A percentile compares a stretch with the other conserved stretches of the same genome.
These are phyloP conservation scores for Itoplectis maculator DNA, from an alignment of 2,888 invertebrate species.

Conservation along the genomic window DNA sequence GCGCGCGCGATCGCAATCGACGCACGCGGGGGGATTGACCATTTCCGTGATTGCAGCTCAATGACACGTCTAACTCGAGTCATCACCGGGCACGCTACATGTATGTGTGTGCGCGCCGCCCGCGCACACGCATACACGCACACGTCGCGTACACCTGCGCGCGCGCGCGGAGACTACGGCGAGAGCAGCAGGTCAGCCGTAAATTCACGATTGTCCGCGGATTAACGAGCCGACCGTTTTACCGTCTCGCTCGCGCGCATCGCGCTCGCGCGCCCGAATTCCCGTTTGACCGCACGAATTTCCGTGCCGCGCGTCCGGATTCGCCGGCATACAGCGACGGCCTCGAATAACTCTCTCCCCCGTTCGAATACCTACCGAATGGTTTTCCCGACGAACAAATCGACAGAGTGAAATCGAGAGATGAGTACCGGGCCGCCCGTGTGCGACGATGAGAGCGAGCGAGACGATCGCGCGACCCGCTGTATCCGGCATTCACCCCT, in stretches of 20 bases:
- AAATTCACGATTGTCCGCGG: slow-evolving; percentile 63
- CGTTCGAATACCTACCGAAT: slow-evolving; percentile 34
- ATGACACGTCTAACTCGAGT: slow-evolving; percentile 66
- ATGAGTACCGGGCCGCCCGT: too few species aligned
- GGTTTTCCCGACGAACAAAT: slow-evolving; percentile 41
- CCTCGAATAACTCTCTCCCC: slow-evolving; percentile 40
- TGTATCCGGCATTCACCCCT: slow-evolving; percentile 38
- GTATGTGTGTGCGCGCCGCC: not conserved
- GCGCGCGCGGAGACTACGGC: not conserved
- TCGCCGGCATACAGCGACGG: not conserved
- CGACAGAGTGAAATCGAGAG: slow-evolving; percentile 27
- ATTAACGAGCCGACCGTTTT: slow-evolving; percentile 61
- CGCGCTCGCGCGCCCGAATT: not conserved
- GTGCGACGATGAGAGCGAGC: not conserved
- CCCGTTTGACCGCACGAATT: slow-evolving; percentile 50
- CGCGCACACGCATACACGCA: slow-evolving; percentile 21
- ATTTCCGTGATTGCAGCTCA: slow-evolving; percentile 61
- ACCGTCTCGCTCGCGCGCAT: slow-evolving; percentile 7
- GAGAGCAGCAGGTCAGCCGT: slow-evolving; percentile 57
- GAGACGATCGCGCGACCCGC: slow-evolving; percentile 6
- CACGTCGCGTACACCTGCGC: slow-evolving; percentile 7
- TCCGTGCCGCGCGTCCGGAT: slow-evolving; percentile 24
- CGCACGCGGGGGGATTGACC: slow-evolving; percentile 51
- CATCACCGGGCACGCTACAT: slow-evolving; percentile 43
- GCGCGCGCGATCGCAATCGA: slow-evolving; percentile 38